These are phyloP conservation scores for Pyralis farinalis DNA, from an alignment of 2,888 invertebrate genomes.

Conservation along the genomic window DNA sequence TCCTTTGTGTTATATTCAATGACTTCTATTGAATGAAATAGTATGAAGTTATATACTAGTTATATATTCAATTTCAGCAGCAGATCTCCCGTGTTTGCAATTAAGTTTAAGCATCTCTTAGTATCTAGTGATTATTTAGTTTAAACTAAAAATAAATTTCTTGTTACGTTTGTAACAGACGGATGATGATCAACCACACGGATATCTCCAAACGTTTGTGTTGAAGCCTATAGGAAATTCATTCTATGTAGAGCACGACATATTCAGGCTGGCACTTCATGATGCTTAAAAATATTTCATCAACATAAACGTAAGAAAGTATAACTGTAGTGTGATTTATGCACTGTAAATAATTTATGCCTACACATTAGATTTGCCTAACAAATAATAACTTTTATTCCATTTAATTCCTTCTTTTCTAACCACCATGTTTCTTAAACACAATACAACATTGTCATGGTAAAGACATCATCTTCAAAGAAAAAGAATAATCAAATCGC, in stretches of 20 bases:
- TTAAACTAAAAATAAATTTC: conserved; percentile 37
- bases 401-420: too few relatives aligned
- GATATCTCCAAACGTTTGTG: conserved; percentile 96
- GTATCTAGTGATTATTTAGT: too few relatives aligned
- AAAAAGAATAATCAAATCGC: conserved; percentile 33
- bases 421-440: too few relatives aligned
- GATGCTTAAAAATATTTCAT: conserved; percentile 70
- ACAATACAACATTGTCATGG: too few relatives aligned
- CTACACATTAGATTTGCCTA: conserved; percentile 14
- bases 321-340: conserved; percentile 19
- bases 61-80: too few relatives aligned
- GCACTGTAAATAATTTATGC: conserved; percentile 19
- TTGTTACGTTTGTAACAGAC: conserved; percentile 86
- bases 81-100: too few relatives aligned
- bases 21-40: too few relatives aligned
- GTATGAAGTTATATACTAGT: too few relatives aligned
- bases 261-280: conserved; percentile 96
- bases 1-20: too few relatives aligned
- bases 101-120: too few relatives aligned
- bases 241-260: conserved; percentile 97
- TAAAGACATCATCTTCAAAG: too few relatives aligned
- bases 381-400: conserved; percentile 3
- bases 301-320: conserved; percentile 45
- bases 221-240: conserved; percentile 93
- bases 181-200: conserved; percentile 96